Evolutionary conservation across 30 jellyfish, hydroid and myxozoan genomes (phyloP).

Genomic region (Aurelia aurita complex sp. Pacific): DNA sequence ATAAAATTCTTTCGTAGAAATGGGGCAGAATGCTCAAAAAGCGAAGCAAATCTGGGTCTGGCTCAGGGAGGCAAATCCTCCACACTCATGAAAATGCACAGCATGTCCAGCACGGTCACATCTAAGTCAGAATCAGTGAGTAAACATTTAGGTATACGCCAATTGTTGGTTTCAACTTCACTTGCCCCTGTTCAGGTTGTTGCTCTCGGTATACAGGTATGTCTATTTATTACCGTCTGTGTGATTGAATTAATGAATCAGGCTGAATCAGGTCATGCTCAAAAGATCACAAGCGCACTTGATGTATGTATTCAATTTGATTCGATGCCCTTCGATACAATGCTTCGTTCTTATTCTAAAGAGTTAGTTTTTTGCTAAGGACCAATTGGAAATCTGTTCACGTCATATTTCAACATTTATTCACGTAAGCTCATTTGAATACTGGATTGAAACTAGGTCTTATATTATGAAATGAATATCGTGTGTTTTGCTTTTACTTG

Average conservation of each 20-base stretch:
- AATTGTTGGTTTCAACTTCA: neutral
- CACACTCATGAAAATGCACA: conserved; percentile 67
- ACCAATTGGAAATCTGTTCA: too few relatives aligned
- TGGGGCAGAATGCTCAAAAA: conserved; percentile 74
- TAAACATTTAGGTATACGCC: neutral
- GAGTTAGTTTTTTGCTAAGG: too few relatives aligned
- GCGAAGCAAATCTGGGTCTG: conserved; percentile 57
- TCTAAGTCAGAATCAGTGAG: conserved; percentile 73
- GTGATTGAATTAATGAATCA: too few relatives aligned
- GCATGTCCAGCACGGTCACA: conserved; percentile 74
- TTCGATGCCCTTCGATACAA: neutral
- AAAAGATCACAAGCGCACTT: neutral
- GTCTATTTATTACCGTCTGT: neutral
- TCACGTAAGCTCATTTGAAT: too few relatives aligned
- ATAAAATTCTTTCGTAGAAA: conserved; percentile 46
- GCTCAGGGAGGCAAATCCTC: conserved; percentile 41
- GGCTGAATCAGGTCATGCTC: too few relatives aligned
- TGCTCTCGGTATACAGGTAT: conserved; percentile 29
- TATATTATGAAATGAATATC: too few relatives aligned
- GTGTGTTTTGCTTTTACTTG: too few relatives aligned
- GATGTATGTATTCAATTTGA: neutral
- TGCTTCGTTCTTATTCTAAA: too few relatives aligned
- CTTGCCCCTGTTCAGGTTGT: neutral
- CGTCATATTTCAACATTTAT: too few relatives aligned
- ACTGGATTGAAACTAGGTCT: too few relatives aligned